These are phyloP conservation scores for Ascidia mentula DNA, from an alignment of 23 tunicate genomes.

Conservation along the genomic window DNA sequence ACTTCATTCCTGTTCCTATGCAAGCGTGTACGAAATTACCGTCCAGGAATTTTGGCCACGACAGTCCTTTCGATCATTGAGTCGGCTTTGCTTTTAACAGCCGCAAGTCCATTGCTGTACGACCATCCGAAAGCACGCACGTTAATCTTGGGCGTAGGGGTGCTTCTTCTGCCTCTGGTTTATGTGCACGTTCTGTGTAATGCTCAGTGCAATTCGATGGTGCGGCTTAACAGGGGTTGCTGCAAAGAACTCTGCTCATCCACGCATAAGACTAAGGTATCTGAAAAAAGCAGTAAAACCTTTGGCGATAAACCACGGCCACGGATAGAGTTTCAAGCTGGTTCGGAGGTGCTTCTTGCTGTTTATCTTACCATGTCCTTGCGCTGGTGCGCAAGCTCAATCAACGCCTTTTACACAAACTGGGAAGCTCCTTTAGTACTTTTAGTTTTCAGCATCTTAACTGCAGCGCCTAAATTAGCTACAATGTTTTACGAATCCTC, in stretches of 20 bases:
- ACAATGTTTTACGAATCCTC: not conserved
- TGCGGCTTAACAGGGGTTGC: not conserved
- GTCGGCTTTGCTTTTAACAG: conserved; percentile 1
- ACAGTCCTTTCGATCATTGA: not conserved
- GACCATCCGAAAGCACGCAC: conserved; percentile 26
- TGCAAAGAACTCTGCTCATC: not conserved
- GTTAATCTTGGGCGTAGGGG: conserved; percentile 21
- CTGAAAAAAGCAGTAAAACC: too few species aligned
- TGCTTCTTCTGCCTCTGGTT: conserved; percentile 3
- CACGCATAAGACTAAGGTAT: not conserved
- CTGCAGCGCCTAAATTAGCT: not conserved
- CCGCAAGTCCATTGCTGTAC: conserved; percentile 33
- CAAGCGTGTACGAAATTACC: not conserved
- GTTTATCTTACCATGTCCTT: conserved; percentile 30
- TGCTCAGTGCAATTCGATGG: not conserved
- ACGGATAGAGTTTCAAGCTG: not conserved
- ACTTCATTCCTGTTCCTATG: conserved; percentile 28
- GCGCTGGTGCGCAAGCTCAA: conserved; percentile 45
- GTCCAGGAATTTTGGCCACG: not conserved
- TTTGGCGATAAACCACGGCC: too few species aligned
- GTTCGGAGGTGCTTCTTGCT: conserved; percentile 19
- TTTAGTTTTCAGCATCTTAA: not conserved
- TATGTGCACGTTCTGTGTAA: not conserved
- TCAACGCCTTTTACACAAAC: conserved; percentile 52
- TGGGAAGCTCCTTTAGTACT: conserved; percentile 32